A percentile compares a stretch with the other conserved stretches of the same genome.
phyloP scores from a whole-genome alignment of 2,797 vertebrate species.

The Ambastaia sidthimunki region DNA sequence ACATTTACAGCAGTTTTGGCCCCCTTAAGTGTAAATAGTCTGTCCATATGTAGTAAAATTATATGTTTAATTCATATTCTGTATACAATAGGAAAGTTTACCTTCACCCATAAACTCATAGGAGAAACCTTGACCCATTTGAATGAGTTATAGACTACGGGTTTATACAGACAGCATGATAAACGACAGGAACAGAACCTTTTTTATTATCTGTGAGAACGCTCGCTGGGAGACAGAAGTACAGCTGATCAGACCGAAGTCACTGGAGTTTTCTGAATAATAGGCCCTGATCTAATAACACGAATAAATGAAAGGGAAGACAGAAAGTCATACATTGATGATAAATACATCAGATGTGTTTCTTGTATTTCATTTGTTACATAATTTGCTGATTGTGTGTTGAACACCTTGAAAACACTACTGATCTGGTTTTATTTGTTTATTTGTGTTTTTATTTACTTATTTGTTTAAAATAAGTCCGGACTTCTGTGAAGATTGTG shows the following conservation, averaged over 20 bases:
- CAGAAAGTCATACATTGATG: neutral
- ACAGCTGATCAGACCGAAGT: neutral
- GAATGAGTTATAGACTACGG: conserved; percentile 76
- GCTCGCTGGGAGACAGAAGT: conserved; percentile 62
- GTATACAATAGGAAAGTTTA: neutral
- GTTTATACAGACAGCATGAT: conserved; percentile 80
- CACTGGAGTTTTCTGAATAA: conserved; percentile 19
- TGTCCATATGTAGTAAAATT: neutral
- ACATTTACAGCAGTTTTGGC: neutral
- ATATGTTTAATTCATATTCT: neutral
- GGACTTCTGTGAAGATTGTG: neutral
- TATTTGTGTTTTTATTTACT: neutral
- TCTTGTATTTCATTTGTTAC: neutral
- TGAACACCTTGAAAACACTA: neutral
- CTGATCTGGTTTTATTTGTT: neutral
- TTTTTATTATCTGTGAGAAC: conserved; percentile 81
- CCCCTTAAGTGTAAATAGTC: neutral
- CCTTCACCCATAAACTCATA: conserved; percentile 70
- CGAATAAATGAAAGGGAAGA: conserved; percentile 19
- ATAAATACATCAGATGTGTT: neutral
- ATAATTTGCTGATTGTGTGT: neutral
- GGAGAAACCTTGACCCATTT: conserved; percentile 78
- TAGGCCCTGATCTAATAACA: conserved; percentile 17
- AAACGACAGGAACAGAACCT: conserved; percentile 81
- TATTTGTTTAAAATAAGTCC: neutral